Evolutionary conservation across 2,113 vertebrate species (phyloP), one percentile per base, ranked within the genome.

Genomic region (Elaphurus davidianus): DNA sequence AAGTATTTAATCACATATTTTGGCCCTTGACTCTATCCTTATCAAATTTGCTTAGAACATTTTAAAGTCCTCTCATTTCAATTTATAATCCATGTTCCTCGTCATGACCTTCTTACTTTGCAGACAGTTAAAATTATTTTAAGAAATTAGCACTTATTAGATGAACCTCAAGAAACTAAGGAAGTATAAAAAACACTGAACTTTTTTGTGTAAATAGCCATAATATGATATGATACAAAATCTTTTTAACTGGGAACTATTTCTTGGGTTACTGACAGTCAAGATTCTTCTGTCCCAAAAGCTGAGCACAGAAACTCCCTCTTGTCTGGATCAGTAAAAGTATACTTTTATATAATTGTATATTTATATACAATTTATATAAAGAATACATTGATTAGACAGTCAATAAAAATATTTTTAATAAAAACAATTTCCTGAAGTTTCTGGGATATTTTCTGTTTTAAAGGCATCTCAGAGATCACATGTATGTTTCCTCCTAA

Each of bases 351-450:
- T 71, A 23, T 40, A 71, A 50, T 13, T 50, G 12, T 14, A 50
- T 50, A 50, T 71, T 71, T 71, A 71, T 71, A 71, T 23, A 71
- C 5, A 71, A 71, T 6, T 71, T 71, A 27, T 27, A 59, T 12
- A 87, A 96, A 97, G 43, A 96, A 62, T 88, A 57, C 78, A 47
- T 52, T 2, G 14, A 90, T 81, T 86, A 7, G 0, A 88, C 23
- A 89, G 9, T 90, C 55, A 36, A 67, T 88, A 98, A 97, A 97
- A 55, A 50, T 95, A 55, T 30, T 98, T 98, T 98, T 97, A 94
- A 92, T 97, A 97, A 50, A 47, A 45, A 40, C 40, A n/a, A 10
- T 4, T 36, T 93, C 1, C 47, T 89, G 55, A 84, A 45, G 8
- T 36, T 76, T 93, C 15, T 55, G 43, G n/a, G n/a, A 36, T 62